Evolutionary conservation across 2,797 vertebrate species (phyloP).

Genomic region (Cossypha polioptera): DNA sequence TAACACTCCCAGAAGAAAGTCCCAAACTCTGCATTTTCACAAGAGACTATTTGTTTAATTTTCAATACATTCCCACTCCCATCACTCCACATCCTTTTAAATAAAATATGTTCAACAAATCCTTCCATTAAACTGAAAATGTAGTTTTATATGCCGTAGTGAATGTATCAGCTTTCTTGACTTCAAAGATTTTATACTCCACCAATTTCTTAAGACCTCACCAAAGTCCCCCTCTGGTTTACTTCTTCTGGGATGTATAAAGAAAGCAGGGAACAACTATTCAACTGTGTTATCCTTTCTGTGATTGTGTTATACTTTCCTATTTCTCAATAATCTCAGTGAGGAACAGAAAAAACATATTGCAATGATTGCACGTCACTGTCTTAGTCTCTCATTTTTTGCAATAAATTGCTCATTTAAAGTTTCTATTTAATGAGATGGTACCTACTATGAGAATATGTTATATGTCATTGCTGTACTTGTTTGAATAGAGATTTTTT

Average conservation of each 20-base stretch:
- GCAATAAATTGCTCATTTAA: not conserved
- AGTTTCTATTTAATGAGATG: not conserved
- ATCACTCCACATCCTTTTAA: not conserved
- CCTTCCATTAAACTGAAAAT: not conserved
- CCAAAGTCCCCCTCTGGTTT: not conserved
- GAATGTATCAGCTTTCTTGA: not conserved
- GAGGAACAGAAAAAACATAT: not conserved
- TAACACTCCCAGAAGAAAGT: not conserved
- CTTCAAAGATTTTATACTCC: not conserved
- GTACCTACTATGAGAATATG: not conserved
- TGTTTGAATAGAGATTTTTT: constrained; percentile 11
- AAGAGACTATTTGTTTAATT: not conserved
- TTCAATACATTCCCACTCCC: not conserved
- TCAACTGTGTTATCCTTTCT: not conserved
- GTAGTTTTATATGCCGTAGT: not conserved
- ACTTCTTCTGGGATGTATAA: not conserved
- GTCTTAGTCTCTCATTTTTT: not conserved
- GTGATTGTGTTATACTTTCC: not conserved
- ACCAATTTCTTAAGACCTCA: not conserved
- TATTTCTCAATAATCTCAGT: not conserved
- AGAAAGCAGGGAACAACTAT: not conserved
- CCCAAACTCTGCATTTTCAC: not conserved
- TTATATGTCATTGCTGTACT: not conserved
- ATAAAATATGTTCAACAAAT: not conserved
- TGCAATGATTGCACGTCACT: not conserved